Evolutionary conservation across 2,888 invertebrate species (phyloP).

Genomic region (Gerosis bhagava): DNA sequence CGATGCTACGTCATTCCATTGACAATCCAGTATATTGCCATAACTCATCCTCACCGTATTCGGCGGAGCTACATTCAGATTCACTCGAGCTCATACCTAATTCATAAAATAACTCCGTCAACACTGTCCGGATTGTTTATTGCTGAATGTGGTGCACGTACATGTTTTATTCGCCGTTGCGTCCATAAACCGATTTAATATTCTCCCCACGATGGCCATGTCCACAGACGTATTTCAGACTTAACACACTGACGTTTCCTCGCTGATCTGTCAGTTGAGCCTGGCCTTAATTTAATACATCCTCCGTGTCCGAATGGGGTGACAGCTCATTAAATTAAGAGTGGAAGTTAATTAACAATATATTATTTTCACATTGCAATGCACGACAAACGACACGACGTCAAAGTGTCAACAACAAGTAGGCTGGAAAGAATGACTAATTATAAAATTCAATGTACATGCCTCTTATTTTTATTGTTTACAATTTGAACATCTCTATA

Average conservation of each 20-base stretch:
- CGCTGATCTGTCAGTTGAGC: constrained; percentile 46
- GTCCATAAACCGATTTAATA: constrained; percentile 37
- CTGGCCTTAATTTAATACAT: constrained; percentile 45
- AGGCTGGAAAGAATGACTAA: too few species aligned
- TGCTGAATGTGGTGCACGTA: constrained; percentile 23
- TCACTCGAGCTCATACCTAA: constrained; percentile 18
- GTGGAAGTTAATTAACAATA: too few species aligned
- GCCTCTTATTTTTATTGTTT: too few species aligned
- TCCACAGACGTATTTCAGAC: constrained; percentile 37
- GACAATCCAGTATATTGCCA: too few species aligned
- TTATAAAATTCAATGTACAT: too few species aligned
- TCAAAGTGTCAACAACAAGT: too few species aligned
- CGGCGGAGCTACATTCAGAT: constrained; percentile 14
- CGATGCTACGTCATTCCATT: neutral
- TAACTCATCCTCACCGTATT: neutral
- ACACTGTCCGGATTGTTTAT: constrained; percentile 27
- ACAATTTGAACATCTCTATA: too few species aligned
- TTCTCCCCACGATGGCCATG: constrained; percentile 34
- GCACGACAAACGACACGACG: too few species aligned
- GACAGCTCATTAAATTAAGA: constrained; percentile 24
- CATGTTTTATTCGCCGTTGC: constrained; percentile 19
- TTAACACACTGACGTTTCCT: constrained; percentile 49
- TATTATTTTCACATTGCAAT: too few species aligned
- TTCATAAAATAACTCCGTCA: constrained; percentile 23
- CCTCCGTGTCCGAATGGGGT: constrained; percentile 41